Percentiles rank a stretch among this genome's conserved stretches.
Evolutionary conservation across 30 jellyfish, hydroid and myxozoan genomes (phyloP).

Genomic region (Cassiopea andromeda): DNA sequence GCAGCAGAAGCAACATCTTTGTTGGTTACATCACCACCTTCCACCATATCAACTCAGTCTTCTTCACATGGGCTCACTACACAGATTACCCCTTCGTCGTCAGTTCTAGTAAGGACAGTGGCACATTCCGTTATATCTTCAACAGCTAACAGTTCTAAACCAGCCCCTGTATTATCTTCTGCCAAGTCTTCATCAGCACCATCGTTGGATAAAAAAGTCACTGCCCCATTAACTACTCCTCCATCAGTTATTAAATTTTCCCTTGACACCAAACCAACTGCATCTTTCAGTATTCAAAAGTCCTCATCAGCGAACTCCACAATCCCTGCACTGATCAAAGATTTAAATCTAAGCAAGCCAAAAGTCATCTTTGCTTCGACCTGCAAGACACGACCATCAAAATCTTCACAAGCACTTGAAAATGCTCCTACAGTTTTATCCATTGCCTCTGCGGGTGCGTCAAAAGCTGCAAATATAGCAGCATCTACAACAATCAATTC

Average conservation of each 20-base stretch:
- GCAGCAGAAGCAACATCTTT: not conserved
- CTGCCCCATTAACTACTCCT: not conserved
- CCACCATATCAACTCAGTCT: not conserved
- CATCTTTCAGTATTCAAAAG: not conserved
- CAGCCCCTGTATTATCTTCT: not conserved
- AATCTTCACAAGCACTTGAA: not conserved
- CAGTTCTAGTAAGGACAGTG: not conserved
- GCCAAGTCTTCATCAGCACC: not conserved
- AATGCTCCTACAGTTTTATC: slow-evolving; percentile 34
- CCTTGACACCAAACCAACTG: slow-evolving; percentile 1
- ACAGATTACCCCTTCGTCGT: not conserved
- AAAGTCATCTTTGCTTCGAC: slow-evolving; percentile 4
- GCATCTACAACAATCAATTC: not conserved
- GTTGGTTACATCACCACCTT: not conserved
- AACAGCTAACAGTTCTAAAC: not conserved
- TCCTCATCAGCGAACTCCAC: slow-evolving; percentile 45
- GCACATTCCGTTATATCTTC: not conserved
- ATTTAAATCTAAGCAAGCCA: slow-evolving; percentile 39
- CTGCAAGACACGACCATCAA: slow-evolving; percentile 9
- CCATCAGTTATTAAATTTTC: slow-evolving; percentile 49
- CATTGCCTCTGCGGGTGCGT: slow-evolving; percentile 2
- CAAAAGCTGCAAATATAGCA: not conserved
- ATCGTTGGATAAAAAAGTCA: not conserved
- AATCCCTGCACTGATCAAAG: slow-evolving; percentile 39
- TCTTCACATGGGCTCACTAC: not conserved